Evolutionary conservation across 92 coral and sea anemone species (phyloP).

Genomic region (Parazoanthus darwini): DNA sequence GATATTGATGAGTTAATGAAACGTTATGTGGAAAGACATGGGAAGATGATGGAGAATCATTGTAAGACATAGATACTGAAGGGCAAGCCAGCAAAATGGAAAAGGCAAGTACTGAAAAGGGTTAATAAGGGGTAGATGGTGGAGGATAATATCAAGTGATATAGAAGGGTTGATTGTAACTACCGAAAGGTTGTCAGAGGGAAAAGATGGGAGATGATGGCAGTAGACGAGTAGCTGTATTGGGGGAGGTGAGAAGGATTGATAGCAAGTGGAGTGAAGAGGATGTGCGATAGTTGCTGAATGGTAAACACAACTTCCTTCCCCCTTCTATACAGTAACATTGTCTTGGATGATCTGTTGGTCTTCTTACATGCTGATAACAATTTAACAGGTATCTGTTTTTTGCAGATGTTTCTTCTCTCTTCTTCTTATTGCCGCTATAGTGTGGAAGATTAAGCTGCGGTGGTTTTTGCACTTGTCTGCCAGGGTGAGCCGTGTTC

Average conservation of each 20-base stretch:
- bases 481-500: conserved; percentile 12
- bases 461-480: conserved; percentile 2
- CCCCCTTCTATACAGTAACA: background rate
- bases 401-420: conserved; percentile 18
- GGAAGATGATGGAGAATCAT: background rate
- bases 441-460: conserved; percentile 13
- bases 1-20: background rate
- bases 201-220: too few species aligned
- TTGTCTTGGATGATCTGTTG: background rate
- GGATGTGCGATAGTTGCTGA: too few species aligned
- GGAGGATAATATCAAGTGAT: too few species aligned
- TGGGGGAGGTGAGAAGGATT: background rate
- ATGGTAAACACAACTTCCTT: too few species aligned
- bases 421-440: conserved; percentile 16
- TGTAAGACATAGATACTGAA: too few species aligned
- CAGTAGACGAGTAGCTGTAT: too few species aligned
- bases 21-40: background rate
- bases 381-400: background rate
- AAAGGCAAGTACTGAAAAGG: too few species aligned
- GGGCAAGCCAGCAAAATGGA: too few species aligned
- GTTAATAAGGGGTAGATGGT: too few species aligned
- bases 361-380: background rate
- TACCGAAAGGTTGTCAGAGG: too few species aligned
- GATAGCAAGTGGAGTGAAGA: background rate
- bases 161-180: too few species aligned